Evolutionary conservation across 2,797 vertebrate genomes (phyloP).

Genomic region (Chaetodon trifasciatus): DNA sequence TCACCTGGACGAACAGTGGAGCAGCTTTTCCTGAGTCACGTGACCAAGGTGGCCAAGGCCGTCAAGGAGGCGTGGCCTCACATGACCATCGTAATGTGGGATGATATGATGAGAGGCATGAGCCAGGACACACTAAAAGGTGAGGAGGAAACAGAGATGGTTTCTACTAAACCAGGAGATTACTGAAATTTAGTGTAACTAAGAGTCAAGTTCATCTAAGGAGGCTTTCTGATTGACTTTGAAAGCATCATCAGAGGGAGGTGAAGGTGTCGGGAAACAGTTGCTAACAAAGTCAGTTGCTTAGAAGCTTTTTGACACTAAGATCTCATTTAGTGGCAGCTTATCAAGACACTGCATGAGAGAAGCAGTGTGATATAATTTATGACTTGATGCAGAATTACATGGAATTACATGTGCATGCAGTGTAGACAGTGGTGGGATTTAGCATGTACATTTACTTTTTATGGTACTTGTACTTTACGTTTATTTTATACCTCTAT

Average conservation of each 20-base stretch:
- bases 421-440: background rate
- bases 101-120: constrained; percentile 95
- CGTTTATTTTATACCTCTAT: background rate
- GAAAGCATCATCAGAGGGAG: background rate
- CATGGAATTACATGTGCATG: background rate
- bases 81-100: constrained; percentile 92
- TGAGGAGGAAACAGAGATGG: constrained; percentile 54
- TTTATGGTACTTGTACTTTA: background rate
- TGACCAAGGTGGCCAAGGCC: constrained; percentile 88
- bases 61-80: constrained; percentile 83
- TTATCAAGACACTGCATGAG: too few relatives aligned
- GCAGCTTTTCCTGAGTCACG: constrained; percentile 90
- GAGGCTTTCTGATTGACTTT: background rate
- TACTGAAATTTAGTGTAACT: background rate
- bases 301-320: background rate
- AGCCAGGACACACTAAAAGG: constrained; percentile 89
- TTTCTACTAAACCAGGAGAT: background rate
- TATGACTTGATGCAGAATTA: background rate
- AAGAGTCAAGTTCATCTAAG: background rate
- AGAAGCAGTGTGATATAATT: background rate
- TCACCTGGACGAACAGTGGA: constrained; percentile 81
- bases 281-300: background rate
- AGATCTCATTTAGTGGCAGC: background rate
- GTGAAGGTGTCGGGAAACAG: background rate
- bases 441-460: background rate